These are phyloP conservation scores for Drosophila demipolita DNA, from an alignment of 2,888 invertebrate genomes.

Conservation along the genomic window DNA sequence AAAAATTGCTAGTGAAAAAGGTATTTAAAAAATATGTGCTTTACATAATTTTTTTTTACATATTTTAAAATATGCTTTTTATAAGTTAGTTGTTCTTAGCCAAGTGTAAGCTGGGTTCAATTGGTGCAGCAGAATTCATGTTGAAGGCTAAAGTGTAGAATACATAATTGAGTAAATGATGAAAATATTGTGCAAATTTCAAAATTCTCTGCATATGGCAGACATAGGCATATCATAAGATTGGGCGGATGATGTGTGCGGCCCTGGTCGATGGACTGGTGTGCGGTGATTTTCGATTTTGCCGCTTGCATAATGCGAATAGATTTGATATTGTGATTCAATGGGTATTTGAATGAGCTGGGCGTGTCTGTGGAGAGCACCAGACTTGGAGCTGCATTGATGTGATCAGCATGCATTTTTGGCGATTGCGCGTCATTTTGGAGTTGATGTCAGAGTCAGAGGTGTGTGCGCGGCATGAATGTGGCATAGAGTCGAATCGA, in stretches of 20 bases:
- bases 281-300: slow-evolving; percentile 54
- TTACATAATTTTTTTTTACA: not conserved
- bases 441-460: slow-evolving; percentile 62
- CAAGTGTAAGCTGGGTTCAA: not conserved
- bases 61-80: not conserved
- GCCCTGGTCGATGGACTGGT: slow-evolving; percentile 16
- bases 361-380: slow-evolving; percentile 35
- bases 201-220: not conserved
- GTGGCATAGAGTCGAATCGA: not conserved
- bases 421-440: slow-evolving; percentile 78
- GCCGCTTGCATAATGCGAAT: slow-evolving; percentile 62
- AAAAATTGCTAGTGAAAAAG: not conserved
- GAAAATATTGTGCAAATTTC: slow-evolving; percentile 4
- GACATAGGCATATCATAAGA: slow-evolving; percentile 7
- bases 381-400: slow-evolving; percentile 42
- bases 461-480: not conserved
- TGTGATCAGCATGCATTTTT: slow-evolving; percentile 78
- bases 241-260: slow-evolving; percentile 5
- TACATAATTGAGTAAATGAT: not conserved
- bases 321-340: slow-evolving; percentile 59
- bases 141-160: not conserved
- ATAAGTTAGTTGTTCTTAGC: not conserved
- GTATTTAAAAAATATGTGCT: not conserved
- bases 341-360: slow-evolving; percentile 59
- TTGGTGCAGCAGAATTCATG: not conserved